Conservation (phyloP, 2,113 vertebrate species). For the Ciconia stormi region DNA sequence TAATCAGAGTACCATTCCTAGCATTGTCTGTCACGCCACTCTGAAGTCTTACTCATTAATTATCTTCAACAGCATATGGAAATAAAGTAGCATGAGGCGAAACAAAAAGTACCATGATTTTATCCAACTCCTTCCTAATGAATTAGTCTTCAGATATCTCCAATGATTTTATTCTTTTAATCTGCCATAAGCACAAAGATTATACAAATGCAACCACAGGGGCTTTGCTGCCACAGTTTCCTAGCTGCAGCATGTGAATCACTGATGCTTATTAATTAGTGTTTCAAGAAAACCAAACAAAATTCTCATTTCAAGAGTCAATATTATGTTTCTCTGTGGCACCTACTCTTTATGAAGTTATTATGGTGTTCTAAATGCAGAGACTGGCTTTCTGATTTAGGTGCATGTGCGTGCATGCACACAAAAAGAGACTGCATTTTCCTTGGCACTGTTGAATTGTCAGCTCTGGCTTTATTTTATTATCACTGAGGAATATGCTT, state of each 20-base stretch:
- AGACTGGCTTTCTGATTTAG: background rate
- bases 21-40: background rate
- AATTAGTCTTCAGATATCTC: constrained; percentile 9
- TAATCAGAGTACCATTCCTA: background rate
- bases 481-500: background rate
- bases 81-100: background rate
- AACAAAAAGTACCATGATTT: background rate
- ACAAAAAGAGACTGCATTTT: background rate
- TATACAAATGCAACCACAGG: background rate
- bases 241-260: background rate
- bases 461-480: background rate
- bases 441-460: background rate
- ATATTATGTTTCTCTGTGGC: background rate
- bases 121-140: constrained; percentile 14
- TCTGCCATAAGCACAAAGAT: constrained; percentile 18
- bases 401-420: background rate
- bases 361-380: background rate
- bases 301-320: background rate
- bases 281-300: background rate
- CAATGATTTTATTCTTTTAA: constrained; percentile 17
- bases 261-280: background rate
- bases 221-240: background rate
- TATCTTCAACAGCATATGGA: background rate
- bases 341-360: background rate
- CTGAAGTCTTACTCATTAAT: background rate